phyloP scores from a whole-genome alignment of 2,113 vertebrate species.

The Suricata suricatta region DNA sequence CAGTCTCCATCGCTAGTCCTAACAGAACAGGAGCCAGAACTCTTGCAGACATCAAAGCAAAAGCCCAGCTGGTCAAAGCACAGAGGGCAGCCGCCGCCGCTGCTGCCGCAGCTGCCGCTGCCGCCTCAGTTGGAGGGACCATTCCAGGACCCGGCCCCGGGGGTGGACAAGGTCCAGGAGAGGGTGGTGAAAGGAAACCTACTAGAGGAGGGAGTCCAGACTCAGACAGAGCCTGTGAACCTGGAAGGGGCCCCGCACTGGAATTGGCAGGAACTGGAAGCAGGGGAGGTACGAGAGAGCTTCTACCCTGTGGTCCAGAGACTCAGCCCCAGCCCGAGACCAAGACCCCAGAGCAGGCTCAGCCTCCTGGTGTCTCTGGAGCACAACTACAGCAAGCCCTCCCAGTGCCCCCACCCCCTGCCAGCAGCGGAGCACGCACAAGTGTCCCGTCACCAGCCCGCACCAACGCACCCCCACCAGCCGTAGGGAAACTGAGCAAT shows the following conservation, averaged over 20 bases:
- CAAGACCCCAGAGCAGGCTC: slow-evolving; percentile 63
- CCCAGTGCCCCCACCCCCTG: slow-evolving; percentile 66
- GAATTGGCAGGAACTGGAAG: slow-evolving; percentile 88
- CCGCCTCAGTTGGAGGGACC: slow-evolving; percentile 83
- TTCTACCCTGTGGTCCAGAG: slow-evolving; percentile 76
- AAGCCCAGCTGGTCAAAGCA: slow-evolving; percentile 94
- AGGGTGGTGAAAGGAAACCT: slow-evolving; percentile 65
- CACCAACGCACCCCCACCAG: slow-evolving; percentile 8
- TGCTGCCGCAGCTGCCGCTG: slow-evolving; percentile 80
- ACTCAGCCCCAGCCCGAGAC: slow-evolving; percentile 61
- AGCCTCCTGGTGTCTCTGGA: slow-evolving; percentile 80
- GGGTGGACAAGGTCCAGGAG: slow-evolving; percentile 86
- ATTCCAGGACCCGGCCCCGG: slow-evolving; percentile 90
- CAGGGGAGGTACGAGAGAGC: slow-evolving; percentile 86
- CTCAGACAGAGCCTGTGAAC: slow-evolving; percentile 28
- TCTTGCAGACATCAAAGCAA: slow-evolving; percentile 98
- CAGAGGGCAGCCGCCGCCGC: slow-evolving; percentile 92
- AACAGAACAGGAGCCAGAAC: slow-evolving; percentile 95
- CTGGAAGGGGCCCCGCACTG: slow-evolving; percentile 71
- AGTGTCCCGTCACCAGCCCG: slow-evolving; percentile 68
- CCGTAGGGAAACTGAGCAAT: slow-evolving; percentile 52
- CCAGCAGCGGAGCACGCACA: slow-evolving; percentile 62
- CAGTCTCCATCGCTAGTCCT: slow-evolving; percentile 88
- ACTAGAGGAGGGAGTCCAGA: slow-evolving; percentile 67
- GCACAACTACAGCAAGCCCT: slow-evolving; percentile 88